phyloP scores from a whole-genome alignment of 2,888 invertebrate species.

The Dione vanillae region DNA sequence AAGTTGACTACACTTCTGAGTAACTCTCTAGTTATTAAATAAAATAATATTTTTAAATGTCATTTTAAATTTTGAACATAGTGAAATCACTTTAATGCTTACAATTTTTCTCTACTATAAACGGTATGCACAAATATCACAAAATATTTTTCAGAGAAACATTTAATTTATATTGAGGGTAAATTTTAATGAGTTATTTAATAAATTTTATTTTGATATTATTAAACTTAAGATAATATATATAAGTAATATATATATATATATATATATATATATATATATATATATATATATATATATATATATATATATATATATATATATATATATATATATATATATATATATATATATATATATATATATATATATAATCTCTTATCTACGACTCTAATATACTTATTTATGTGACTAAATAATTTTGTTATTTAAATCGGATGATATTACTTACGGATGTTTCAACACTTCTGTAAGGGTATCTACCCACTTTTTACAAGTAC shows the following conservation, averaged over 20 bases:
- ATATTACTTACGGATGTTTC: too few relatives aligned
- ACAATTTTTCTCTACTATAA: background rate
- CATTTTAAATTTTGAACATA: background rate
- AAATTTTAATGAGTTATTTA: background rate
- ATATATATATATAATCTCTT: too few relatives aligned
- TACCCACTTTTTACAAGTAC: background rate
- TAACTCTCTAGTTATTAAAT: background rate
- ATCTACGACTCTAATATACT: background rate
- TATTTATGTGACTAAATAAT: background rate
- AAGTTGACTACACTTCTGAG: background rate
- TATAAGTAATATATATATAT: too few relatives aligned
- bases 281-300: too few relatives aligned
- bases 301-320: too few relatives aligned
- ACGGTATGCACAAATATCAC: background rate
- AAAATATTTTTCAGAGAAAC: background rate
- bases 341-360: too few relatives aligned
- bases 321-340: too few relatives aligned
- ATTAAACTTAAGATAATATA: too few relatives aligned
- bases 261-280: too few relatives aligned
- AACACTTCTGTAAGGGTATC: background rate
- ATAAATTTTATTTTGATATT: background rate
- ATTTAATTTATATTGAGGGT: background rate
- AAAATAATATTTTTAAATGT: background rate
- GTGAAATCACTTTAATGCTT: background rate
- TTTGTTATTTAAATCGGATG: background rate